Evolutionary conservation across 1,140 invertebrate genomes (phyloP), one percentile per base, ranked within the genome.

Genomic region (Babylonia areolata): DNA sequence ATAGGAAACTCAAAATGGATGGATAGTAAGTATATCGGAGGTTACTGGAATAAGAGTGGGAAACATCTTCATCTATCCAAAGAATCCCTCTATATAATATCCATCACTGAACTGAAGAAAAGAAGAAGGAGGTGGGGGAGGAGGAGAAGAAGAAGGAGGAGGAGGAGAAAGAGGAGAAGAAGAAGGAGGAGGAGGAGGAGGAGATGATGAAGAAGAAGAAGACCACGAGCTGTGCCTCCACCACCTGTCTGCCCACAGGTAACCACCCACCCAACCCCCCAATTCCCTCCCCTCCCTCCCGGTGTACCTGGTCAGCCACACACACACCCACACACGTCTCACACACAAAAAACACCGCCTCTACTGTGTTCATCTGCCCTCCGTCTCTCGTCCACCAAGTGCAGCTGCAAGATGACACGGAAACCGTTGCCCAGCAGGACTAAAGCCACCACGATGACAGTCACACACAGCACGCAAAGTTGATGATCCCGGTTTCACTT

Each of bases 191-290:
- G 12, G 58, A 64, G 28, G 15, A 64, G n/a, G n/a, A n/a, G n/a
- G n/a, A n/a, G n/a, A n/a, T n/a, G n/a, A n/a, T n/a, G n/a, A n/a
- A n/a, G n/a, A n/a, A n/a, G n/a, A n/a, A n/a, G n/a, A n/a, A n/a
- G n/a, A n/a, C 58, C 58, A 64, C 20, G 28, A 2, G 69, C 92
- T 91, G 17, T 85, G 54, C 71, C 87, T 87, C 92, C 91, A 92
- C 0, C 46, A 9, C 2, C 33, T 58, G 40, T 87, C 91, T 81
- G 90, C 31, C 75, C 88, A 88, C 28, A 89, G 79, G 77, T 92
- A 93, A 2, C 33, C 71, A n/a, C 90, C 91, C n/a, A n/a, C n/a
- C n/a, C n/a, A n/a, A n/a, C n/a, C n/a, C n/a, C n/a, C n/a, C n/a
- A n/a, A n/a, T n/a, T n/a, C n/a, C n/a, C n/a, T n/a, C n/a, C n/a